These are phyloP conservation scores for Macrostomum lignano DNA, from an alignment of 1,140 invertebrate species.

Conservation along the genomic window DNA sequence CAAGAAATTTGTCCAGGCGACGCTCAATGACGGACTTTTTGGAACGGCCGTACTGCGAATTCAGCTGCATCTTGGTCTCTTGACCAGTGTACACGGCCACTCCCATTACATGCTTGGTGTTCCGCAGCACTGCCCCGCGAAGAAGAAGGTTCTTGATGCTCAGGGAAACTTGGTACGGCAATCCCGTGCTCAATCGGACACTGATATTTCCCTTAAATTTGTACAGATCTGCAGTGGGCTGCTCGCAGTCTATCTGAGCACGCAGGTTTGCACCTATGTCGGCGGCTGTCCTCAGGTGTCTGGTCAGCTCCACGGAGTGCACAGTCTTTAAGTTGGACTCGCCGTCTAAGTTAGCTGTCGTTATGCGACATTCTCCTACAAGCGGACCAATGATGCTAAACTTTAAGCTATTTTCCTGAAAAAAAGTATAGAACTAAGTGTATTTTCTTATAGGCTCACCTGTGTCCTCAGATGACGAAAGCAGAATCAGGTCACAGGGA, in stretches of 20 bases:
- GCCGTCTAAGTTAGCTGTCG: too few relatives aligned
- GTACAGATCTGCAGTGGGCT: slow-evolving; percentile 39
- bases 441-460: too few relatives aligned
- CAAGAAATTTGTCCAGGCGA: slow-evolving; percentile 19
- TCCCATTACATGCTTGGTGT: slow-evolving; percentile 43
- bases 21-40: slow-evolving; percentile 52
- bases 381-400: too few relatives aligned
- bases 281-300: too few relatives aligned
- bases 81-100: slow-evolving; percentile 47
- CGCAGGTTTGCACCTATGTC: too few relatives aligned
- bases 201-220: slow-evolving; percentile 37
- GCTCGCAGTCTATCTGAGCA: slow-evolving; percentile 32
- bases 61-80: slow-evolving; percentile 52
- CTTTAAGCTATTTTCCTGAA: too few relatives aligned
- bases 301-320: too few relatives aligned
- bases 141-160: slow-evolving; percentile 44
- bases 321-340: too few relatives aligned
- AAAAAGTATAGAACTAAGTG: too few relatives aligned
- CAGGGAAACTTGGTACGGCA: slow-evolving; percentile 19
- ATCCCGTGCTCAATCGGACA: slow-evolving; percentile 4
- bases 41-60: slow-evolving; percentile 42
- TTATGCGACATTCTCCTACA: too few relatives aligned
- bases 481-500: too few relatives aligned
- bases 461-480: too few relatives aligned
- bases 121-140: slow-evolving; percentile 45